A percentile compares a stretch with the other conserved stretches of the same genome.
Evolutionary conservation across 2,113 vertebrate species (phyloP).

Genomic region (Neotoma lepida): DNA sequence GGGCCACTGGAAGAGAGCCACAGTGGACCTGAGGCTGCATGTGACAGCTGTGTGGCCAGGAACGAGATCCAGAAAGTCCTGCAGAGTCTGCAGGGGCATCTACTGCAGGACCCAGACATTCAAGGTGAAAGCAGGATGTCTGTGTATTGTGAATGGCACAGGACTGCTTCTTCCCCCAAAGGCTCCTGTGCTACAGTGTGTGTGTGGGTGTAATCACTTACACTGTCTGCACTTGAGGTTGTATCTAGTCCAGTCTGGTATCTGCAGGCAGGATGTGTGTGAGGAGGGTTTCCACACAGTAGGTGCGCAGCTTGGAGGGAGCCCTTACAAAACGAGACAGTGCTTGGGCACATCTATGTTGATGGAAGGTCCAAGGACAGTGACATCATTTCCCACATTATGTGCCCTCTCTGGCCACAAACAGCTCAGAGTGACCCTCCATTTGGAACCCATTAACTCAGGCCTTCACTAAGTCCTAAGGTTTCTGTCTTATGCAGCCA

Average conservation of each 20-base stretch:
- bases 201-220: too few species aligned
- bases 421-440: neutral
- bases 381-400: neutral
- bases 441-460: neutral
- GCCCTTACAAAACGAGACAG: too few species aligned
- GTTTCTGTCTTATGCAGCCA: neutral
- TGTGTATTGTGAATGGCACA: neutral
- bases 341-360: neutral
- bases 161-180: neutral
- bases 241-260: rapidly evolving
- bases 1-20: constrained; percentile 71
- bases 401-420: neutral
- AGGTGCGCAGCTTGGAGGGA: too few species aligned
- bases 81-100: constrained; percentile 90
- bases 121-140: constrained; percentile 85
- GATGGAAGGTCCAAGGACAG: neutral
- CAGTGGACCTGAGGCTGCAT: constrained; percentile 53
- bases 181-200: rapidly evolving
- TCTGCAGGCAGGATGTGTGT: neutral
- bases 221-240: rapidly evolving
- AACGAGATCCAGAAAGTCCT: constrained; percentile 92
- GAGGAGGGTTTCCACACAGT: neutral
- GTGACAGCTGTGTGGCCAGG: constrained; percentile 85
- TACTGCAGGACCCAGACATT: constrained; percentile 90
- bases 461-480: neutral